phyloP scores from a whole-genome alignment of 2,797 vertebrate species.

The Mus minutoides region DNA sequence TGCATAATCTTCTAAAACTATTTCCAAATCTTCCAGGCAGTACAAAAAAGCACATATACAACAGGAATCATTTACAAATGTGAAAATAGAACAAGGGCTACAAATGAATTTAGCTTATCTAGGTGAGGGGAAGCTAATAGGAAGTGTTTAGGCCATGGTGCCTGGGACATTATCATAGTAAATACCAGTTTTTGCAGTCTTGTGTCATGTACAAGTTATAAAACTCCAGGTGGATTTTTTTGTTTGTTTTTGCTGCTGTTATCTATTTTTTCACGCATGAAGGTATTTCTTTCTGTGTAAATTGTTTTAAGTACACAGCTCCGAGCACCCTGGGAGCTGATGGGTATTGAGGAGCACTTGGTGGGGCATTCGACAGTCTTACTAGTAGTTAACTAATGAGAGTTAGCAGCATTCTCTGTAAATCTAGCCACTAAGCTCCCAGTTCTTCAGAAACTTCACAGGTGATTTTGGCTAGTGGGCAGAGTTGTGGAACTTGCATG shows the following conservation, averaged over 20 bases:
- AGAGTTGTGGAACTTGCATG: slow-evolving; percentile 7
- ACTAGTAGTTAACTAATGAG: neutral
- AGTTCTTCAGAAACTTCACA: neutral
- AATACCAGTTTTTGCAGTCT: neutral
- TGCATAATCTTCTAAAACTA: neutral
- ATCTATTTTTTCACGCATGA: slow-evolving; percentile 21
- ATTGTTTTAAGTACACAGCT: neutral
- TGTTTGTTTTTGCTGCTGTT: neutral
- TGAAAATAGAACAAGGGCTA: neutral
- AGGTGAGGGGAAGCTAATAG: neutral
- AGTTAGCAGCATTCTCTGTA: neutral
- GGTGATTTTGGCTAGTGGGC: neutral
- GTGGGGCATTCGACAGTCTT: neutral
- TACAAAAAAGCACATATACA: neutral
- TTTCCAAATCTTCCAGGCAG: slow-evolving; percentile 15
- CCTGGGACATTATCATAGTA: neutral
- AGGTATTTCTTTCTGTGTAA: neutral
- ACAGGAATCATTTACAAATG: slow-evolving; percentile 12
- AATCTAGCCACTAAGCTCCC: neutral
- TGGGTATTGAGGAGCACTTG: neutral
- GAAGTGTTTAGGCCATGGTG: neutral
- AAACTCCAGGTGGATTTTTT: neutral
- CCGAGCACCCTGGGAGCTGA: neutral
- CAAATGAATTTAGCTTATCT: neutral
- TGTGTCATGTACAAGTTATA: neutral